A percentile compares a stretch with the other conserved stretches of the same genome.
Conservation (phyloP, 2,888 invertebrate species). For the Pristionchus arcanus region DNA sequence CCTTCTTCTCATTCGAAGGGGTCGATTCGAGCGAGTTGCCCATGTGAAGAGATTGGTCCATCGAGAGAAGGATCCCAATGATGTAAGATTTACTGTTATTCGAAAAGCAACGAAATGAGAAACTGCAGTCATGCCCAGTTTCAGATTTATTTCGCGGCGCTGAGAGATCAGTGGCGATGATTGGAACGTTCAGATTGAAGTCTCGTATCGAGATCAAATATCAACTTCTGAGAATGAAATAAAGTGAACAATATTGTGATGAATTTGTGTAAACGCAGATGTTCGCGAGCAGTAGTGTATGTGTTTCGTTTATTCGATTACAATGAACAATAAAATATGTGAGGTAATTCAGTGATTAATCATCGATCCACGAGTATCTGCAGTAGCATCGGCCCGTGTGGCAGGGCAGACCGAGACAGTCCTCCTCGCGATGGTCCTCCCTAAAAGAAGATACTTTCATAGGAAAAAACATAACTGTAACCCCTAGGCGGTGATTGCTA, state of each 20-base stretch:
- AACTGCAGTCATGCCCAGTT: not conserved
- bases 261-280: not conserved
- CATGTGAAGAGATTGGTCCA: not conserved
- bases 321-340: too few species aligned
- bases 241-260: not conserved
- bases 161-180: not conserved
- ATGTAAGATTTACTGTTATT: not conserved
- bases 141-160: not conserved
- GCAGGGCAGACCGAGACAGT: not conserved
- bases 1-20: not conserved
- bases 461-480: too few species aligned
- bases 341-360: not conserved
- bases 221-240: not conserved
- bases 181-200: not conserved
- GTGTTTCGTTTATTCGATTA: too few species aligned
- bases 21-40: not conserved
- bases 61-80: not conserved
- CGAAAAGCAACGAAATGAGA: too few species aligned
- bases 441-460: too few species aligned
- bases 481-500: too few species aligned
- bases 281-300: too few species aligned
- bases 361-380: not conserved
- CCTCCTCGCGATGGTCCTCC: not conserved
- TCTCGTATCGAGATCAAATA: not conserved
- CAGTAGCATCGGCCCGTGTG: not conserved